These are phyloP conservation scores for Myrmophylax atrothorax DNA, from an alignment of 2,113 vertebrate species.

Conservation along the genomic window DNA sequence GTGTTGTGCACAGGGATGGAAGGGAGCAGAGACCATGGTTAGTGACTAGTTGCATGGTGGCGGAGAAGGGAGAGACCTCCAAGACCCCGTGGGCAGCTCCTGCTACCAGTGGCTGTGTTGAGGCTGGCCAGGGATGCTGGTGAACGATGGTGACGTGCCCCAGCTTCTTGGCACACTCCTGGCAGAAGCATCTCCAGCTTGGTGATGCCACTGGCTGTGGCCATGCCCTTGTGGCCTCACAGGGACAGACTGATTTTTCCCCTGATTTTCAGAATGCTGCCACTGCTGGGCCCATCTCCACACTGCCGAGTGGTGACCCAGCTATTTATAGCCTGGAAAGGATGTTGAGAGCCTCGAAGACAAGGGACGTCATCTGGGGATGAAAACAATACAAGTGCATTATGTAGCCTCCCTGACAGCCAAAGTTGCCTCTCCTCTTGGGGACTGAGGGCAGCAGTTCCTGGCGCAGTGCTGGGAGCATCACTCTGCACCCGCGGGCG, in stretches of 20 bases:
- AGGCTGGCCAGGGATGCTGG: rapidly evolving
- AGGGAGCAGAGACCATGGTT: rapidly evolving
- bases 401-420: not conserved
- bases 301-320: rapidly evolving
- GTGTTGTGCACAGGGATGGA: not conserved
- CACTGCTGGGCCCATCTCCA: not conserved
- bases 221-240: rapidly evolving
- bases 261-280: not conserved
- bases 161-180: not conserved
- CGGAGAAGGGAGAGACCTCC: not conserved
- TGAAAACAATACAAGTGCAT: not conserved
- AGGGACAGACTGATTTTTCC: not conserved
- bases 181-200: rapidly evolving
- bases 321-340: not conserved
- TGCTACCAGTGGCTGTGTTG: not conserved
- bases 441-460: not conserved
- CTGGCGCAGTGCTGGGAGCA: rapidly evolving
- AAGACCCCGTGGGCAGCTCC: not conserved
- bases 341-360: not conserved
- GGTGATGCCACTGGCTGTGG: rapidly evolving
- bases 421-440: rapidly evolving
- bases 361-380: not conserved
- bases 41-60: rapidly evolving
- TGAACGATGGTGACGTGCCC: rapidly evolving
- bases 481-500: not conserved